A percentile compares a stretch with the other conserved stretches of the same genome.
Conservation (phyloP, 1,140 invertebrate species). For the Orchestia grillus region DNA sequence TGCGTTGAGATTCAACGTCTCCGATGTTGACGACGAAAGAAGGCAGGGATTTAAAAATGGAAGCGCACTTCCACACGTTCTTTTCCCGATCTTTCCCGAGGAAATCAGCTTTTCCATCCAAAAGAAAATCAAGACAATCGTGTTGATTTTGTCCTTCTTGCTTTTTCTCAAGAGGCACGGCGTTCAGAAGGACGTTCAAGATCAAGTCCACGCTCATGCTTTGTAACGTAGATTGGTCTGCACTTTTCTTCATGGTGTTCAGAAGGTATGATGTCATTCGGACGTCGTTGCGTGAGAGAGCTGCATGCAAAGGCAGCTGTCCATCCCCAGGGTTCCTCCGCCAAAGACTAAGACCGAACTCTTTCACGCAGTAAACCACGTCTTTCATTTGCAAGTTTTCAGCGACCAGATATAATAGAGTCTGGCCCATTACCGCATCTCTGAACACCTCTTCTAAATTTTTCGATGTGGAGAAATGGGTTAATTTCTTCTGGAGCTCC, state of each 20-base stretch:
- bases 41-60: neutral
- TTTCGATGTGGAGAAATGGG: neutral
- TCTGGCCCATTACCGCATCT: neutral
- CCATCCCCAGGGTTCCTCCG: neutral
- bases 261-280: neutral
- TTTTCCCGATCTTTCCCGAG: neutral
- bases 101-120: neutral
- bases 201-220: neutral
- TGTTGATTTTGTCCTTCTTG: neutral
- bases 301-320: neutral
- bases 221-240: neutral
- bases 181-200: neutral
- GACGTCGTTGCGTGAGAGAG: neutral
- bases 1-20: neutral
- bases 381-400: neutral
- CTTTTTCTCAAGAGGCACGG: neutral
- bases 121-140: neutral
- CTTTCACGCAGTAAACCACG: neutral
- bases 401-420: neutral
- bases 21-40: neutral
- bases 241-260: neutral
- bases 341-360: neutral
- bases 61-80: neutral
- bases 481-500: neutral
- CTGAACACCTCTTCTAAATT: neutral